Conservation (phyloP, 2,113 vertebrate genomes). For the Reinhardtius hippoglossoides region DNA sequence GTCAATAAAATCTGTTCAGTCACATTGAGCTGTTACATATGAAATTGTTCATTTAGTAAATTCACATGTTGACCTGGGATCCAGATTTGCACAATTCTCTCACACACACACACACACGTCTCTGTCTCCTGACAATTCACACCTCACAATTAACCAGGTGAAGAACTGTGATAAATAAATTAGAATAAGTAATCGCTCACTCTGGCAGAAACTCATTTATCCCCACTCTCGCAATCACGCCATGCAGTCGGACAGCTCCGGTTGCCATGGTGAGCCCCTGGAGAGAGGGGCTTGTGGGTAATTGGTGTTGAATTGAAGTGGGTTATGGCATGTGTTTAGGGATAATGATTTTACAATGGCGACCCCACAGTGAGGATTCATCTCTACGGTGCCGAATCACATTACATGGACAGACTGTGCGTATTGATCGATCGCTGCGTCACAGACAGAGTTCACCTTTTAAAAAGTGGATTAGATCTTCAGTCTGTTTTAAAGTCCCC, state of each 20-base stretch:
- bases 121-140: not conserved
- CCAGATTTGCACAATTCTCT: too few species aligned
- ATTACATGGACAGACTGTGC: not conserved
- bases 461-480: too few species aligned
- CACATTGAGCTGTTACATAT: too few species aligned
- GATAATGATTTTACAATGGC: constrained; percentile 14
- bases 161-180: not conserved
- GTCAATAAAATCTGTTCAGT: too few species aligned
- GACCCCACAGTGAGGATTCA: not conserved
- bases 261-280: constrained; percentile 39
- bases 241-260: not conserved
- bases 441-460: not conserved
- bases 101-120: not conserved
- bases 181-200: not conserved
- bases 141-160: not conserved
- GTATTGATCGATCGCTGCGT: not conserved
- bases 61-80: too few species aligned
- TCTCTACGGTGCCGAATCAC: not conserved
- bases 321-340: not conserved
- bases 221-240: not conserved
- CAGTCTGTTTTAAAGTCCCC: too few species aligned
- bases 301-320: constrained; percentile 19
- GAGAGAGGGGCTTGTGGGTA: constrained; percentile 23
- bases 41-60: not conserved
- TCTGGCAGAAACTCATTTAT: not conserved